These are phyloP conservation scores for Strigops habroptila DNA, from an alignment of 2,113 vertebrate genomes.

Conservation along the genomic window DNA sequence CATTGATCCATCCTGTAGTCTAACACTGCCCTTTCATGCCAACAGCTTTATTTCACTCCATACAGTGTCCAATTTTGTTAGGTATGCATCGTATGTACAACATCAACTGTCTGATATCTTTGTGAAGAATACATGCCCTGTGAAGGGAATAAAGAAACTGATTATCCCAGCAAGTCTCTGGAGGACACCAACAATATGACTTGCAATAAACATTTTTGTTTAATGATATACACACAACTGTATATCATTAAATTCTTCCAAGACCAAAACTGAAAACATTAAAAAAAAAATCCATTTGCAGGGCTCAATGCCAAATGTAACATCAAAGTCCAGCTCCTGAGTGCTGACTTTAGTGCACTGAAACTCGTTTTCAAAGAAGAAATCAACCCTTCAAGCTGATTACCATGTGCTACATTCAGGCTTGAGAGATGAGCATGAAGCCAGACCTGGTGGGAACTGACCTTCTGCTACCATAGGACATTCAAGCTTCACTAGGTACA, in stretches of 20 bases:
- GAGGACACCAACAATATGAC: not conserved
- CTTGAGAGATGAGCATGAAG: not conserved
- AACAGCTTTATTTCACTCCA: constrained; percentile 14
- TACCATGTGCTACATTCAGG: not conserved
- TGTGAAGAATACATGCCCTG: not conserved
- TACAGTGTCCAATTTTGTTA: not conserved
- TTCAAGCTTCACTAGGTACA: not conserved
- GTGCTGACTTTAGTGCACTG: not conserved
- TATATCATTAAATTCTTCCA: not conserved
- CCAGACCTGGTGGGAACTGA: not conserved
- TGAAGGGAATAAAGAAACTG: not conserved
- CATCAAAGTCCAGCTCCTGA: not conserved
- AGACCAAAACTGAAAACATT: not conserved
- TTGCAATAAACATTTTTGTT: not conserved
- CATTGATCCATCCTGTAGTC: not conserved
- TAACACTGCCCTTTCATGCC: not conserved
- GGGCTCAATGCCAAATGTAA: not conserved
- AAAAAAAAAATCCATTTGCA: not conserved
- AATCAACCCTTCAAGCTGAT: not conserved
- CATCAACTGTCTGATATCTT: not conserved
- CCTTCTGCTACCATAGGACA: not conserved
- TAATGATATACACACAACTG: not conserved
- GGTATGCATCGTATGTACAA: not conserved
- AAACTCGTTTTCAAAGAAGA: not conserved
- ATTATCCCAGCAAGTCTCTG: not conserved